A percentile compares a stretch with the other conserved stretches of the same genome.
These are phyloP conservation scores for Hippoglossus stenolepis DNA, from an alignment of 2,113 vertebrate genomes.

Conservation along the genomic window DNA sequence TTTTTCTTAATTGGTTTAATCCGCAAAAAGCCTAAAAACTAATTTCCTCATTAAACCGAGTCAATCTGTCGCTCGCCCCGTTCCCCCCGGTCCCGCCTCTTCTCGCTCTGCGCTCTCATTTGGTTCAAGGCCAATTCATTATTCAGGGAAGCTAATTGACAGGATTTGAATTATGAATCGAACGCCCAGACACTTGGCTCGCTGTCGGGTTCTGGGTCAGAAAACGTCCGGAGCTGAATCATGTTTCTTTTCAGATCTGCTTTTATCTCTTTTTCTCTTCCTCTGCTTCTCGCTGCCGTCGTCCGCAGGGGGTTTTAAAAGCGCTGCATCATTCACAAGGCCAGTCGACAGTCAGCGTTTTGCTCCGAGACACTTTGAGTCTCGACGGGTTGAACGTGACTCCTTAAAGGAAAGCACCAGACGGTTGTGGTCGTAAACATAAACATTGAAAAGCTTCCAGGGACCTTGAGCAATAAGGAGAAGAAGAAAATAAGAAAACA, in stretches of 20 bases:
- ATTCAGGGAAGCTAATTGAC: slow-evolving; percentile 44
- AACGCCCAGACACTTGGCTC: slow-evolving; percentile 31
- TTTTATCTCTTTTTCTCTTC: slow-evolving; percentile 22
- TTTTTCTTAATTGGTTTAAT: slow-evolving; percentile 44
- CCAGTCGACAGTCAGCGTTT: slow-evolving; percentile 14
- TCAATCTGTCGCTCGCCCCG: slow-evolving; percentile 2
- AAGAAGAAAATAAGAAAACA: slow-evolving; percentile 1
- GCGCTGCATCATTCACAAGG: slow-evolving; percentile 19
- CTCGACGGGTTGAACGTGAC: background rate
- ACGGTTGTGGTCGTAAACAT: slow-evolving; percentile 10
- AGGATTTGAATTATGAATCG: slow-evolving; percentile 33
- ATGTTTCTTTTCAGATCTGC: slow-evolving; percentile 15
- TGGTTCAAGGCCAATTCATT: slow-evolving; percentile 45
- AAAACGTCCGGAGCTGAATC: slow-evolving; percentile 33
- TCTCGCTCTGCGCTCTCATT: slow-evolving; percentile 6
- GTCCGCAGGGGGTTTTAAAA: slow-evolving; percentile 31
- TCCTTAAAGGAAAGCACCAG: background rate
- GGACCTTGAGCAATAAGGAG: background rate
- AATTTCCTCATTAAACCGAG: slow-evolving; percentile 21
- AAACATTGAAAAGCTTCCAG: slow-evolving; percentile 10
- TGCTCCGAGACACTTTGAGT: slow-evolving; percentile 5
- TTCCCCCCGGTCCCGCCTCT: background rate
- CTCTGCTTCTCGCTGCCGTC: background rate
- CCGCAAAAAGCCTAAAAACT: slow-evolving; percentile 24
- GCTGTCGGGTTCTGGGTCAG: background rate